These are phyloP conservation scores for Brachionus koreanus DNA, from an alignment of 1,140 invertebrate genomes.

Conservation along the genomic window DNA sequence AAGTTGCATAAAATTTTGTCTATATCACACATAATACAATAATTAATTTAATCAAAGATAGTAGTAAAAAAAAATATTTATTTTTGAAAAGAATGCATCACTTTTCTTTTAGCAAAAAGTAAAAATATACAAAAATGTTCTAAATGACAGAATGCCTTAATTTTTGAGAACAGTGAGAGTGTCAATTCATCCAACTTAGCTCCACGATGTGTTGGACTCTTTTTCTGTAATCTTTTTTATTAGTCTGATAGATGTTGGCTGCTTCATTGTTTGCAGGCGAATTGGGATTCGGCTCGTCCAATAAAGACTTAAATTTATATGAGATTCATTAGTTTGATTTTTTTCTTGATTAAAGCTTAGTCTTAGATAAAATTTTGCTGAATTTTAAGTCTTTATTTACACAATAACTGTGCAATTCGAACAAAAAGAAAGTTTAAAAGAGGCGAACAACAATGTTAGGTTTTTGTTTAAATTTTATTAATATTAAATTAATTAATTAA, in stretches of 20 bases:
- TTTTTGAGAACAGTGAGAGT: background rate
- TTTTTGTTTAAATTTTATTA: constrained; percentile 24
- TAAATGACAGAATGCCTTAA: background rate
- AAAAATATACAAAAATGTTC: too few species aligned
- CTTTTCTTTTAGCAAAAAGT: too few species aligned
- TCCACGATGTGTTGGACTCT: constrained; percentile 57
- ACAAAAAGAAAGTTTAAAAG: constrained; percentile 51
- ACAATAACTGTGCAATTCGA: constrained; percentile 57
- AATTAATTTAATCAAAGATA: too few species aligned
- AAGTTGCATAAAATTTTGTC: too few species aligned
- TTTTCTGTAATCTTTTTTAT: constrained; percentile 58
- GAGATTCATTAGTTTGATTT: background rate
- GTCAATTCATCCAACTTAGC: constrained; percentile 55
- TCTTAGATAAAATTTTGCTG: constrained; percentile 34
- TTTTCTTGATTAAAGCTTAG: constrained; percentile 5
- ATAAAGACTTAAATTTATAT: constrained; percentile 54
- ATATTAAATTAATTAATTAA: background rate
- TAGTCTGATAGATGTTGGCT: constrained; percentile 58
- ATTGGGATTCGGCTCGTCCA: constrained; percentile 60
- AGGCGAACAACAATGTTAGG: background rate
- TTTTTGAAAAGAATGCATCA: too few species aligned
- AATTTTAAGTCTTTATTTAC: constrained; percentile 45
- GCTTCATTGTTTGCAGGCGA: constrained; percentile 59
- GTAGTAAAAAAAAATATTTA: background rate
- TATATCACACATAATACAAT: too few species aligned